Evolutionary conservation across 2,797 vertebrate genomes (phyloP), one percentile per base, ranked within the genome.

Genomic region (Oceanodroma leucorhoa): DNA sequence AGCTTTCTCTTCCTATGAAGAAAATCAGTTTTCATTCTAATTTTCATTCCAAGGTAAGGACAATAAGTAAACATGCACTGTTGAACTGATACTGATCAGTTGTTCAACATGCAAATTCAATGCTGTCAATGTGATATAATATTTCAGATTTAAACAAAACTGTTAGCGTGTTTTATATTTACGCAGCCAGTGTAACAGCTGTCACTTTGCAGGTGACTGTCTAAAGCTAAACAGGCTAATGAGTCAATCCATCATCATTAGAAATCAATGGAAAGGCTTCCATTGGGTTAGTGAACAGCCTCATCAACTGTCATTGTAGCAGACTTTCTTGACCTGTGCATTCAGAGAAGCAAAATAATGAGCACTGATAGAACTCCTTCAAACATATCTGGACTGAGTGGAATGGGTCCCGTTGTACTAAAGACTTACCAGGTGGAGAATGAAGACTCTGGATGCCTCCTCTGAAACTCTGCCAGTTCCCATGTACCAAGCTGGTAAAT

Each of bases 41-140:
- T 85, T 95, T 69, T 53, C 13, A 41, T 41, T 88, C 11, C 64
- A 53, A 84, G 20, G 67, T 92, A 87, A 77, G 71, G 32, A 45
- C n/a, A 48, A 5, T 2, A 20, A 50, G 20, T 86, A 78, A 85
- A 32, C 50, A 36, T 48, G 26, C 26, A 26, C n/a, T n/a, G 8
- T 19, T 83, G 40, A 82, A 55, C 58, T 34, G 48, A 12, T 46
- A 22, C 23, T 1, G 3, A 17, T 40, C 29, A 10, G 7, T 30
- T 32, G 41, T 14, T 61, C 29, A 24, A 18, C 10, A 2, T 19
- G 16, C 14, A 60, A 19, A 40, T n/a, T 51, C 23, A 48, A 0
- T 54, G 45, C 29, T 53, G 36, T 45, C 32, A 58, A 36, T 29
- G n/a, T 15, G 23, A 50, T 23, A 17, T 10, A 65, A 22, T 11